Evolutionary conservation across 1,140 invertebrate species (phyloP).

Genomic region (Heliconius eleuchia): DNA sequence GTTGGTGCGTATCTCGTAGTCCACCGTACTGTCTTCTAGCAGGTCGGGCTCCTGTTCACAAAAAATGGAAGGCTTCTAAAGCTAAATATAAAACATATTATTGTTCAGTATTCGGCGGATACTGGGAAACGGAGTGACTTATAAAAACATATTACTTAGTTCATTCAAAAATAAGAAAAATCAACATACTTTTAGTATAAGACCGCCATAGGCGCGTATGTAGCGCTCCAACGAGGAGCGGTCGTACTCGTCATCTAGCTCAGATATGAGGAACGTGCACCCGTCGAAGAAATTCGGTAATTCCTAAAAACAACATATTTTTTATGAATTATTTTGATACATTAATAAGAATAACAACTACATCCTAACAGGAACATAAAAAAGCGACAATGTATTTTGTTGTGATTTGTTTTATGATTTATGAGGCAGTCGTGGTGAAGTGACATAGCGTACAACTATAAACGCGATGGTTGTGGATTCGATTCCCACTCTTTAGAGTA

Average conservation of each 20-base stretch:
- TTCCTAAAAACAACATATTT: constrained; percentile 21
- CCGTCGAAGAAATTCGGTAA: constrained; percentile 58
- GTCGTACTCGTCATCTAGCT: constrained; percentile 2
- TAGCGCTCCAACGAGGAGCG: constrained; percentile 47
- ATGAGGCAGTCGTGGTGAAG: background rate
- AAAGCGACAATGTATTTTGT: too few species aligned
- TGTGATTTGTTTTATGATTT: background rate
- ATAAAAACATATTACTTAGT: too few species aligned
- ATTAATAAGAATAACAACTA: too few species aligned
- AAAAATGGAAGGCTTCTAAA: too few species aligned
- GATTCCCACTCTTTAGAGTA: background rate
- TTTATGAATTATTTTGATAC: background rate
- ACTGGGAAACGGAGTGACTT: too few species aligned
- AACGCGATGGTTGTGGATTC: too few species aligned
- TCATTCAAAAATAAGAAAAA: constrained; percentile 23
- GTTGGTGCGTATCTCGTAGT: background rate
- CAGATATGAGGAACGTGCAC: constrained; percentile 43
- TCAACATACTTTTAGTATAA: constrained; percentile 45
- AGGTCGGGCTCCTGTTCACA: background rate
- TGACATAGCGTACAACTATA: too few species aligned
- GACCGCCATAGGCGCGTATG: constrained; percentile 57
- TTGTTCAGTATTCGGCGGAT: too few species aligned
- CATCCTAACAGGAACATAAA: too few species aligned
- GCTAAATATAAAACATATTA: background rate
- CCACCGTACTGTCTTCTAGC: background rate